A percentile compares a stretch with the other conserved stretches of the same genome.
phyloP scores from a whole-genome alignment of 1,140 invertebrate genomes.

The Bathynomus jamesi region DNA sequence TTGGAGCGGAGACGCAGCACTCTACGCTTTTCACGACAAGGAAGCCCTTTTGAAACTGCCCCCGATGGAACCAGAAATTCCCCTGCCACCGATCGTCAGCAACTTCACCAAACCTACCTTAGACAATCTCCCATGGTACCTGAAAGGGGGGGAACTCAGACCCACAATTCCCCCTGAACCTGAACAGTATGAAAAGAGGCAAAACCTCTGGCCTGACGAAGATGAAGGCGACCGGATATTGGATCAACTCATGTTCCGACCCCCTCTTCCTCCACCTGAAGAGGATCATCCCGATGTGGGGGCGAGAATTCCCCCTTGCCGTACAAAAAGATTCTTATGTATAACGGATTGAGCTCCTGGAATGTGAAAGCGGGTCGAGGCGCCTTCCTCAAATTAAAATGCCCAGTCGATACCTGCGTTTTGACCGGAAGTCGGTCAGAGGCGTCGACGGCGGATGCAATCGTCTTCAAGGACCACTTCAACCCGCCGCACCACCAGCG shows the following conservation, averaged over 20 bases:
- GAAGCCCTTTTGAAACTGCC: not conserved
- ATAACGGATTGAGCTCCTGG: constrained; percentile 72
- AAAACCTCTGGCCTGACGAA: constrained; percentile 40
- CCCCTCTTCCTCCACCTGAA: constrained; percentile 32
- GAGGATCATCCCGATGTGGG: constrained; percentile 27
- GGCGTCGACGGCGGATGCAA: constrained; percentile 66
- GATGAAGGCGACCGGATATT: constrained; percentile 41
- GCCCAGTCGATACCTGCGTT: constrained; percentile 66
- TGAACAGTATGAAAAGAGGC: constrained; percentile 7
- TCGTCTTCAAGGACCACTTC: constrained; percentile 78
- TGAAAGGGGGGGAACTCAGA: constrained; percentile 37
- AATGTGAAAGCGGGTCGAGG: constrained; percentile 57
- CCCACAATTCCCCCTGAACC: constrained; percentile 15
- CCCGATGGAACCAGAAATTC: constrained; percentile 13
- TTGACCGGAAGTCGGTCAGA: constrained; percentile 63
- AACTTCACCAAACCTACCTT: constrained; percentile 27
- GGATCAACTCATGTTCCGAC: constrained; percentile 44
- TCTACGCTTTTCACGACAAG: not conserved
- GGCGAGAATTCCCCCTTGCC: constrained; percentile 10
- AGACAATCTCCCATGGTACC: constrained; percentile 37
- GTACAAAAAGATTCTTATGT: constrained; percentile 70
- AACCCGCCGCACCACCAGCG: constrained; percentile 53
- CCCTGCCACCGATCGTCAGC: constrained; percentile 15
- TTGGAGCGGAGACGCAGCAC: constrained; percentile 4
- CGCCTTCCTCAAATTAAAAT: constrained; percentile 57